These are phyloP conservation scores for Lasioglossum pauxillum DNA, from an alignment of 2,888 invertebrate genomes.

Conservation along the genomic window DNA sequence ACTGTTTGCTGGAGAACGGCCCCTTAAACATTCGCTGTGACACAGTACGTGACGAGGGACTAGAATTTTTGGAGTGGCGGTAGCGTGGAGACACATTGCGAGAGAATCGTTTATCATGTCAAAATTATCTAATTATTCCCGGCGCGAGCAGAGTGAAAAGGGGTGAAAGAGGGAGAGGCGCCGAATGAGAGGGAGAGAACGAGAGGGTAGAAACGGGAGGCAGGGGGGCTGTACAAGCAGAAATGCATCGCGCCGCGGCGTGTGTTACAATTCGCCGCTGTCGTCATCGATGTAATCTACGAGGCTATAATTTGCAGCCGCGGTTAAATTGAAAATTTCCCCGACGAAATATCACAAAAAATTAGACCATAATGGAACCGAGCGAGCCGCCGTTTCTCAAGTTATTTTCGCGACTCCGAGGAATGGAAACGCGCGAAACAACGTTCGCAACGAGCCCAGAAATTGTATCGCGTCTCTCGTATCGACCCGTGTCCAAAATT, in stretches of 20 bases:
- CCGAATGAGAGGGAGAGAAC: neutral
- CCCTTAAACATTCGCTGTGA: slow-evolving; percentile 1
- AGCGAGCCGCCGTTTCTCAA: neutral
- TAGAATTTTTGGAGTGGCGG: slow-evolving; percentile 38
- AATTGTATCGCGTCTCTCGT: neutral
- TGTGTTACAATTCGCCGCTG: slow-evolving; percentile 57
- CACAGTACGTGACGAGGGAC: slow-evolving; percentile 24
- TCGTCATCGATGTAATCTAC: slow-evolving; percentile 59
- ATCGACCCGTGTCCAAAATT: neutral
- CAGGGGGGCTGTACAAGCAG: slow-evolving; percentile 35
- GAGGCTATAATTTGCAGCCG: slow-evolving; percentile 57
- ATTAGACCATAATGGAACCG: slow-evolving; percentile 30
- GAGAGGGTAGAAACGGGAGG: neutral
- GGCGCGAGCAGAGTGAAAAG: slow-evolving; percentile 10
- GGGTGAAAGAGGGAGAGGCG: neutral
- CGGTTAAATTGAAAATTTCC: slow-evolving; percentile 60
- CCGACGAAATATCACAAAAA: slow-evolving; percentile 14
- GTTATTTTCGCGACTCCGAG: neutral
- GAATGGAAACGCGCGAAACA: slow-evolving; percentile 20
- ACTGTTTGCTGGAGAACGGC: neutral
- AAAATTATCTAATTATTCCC: slow-evolving; percentile 60
- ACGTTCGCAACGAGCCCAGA: neutral
- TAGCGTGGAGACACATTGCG: slow-evolving; percentile 26
- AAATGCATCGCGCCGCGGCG: slow-evolving; percentile 48
- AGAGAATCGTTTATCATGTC: slow-evolving; percentile 53